These are phyloP conservation scores for Dorcus parallelipipedus DNA, from an alignment of 2,888 invertebrate species.

Conservation along the genomic window DNA sequence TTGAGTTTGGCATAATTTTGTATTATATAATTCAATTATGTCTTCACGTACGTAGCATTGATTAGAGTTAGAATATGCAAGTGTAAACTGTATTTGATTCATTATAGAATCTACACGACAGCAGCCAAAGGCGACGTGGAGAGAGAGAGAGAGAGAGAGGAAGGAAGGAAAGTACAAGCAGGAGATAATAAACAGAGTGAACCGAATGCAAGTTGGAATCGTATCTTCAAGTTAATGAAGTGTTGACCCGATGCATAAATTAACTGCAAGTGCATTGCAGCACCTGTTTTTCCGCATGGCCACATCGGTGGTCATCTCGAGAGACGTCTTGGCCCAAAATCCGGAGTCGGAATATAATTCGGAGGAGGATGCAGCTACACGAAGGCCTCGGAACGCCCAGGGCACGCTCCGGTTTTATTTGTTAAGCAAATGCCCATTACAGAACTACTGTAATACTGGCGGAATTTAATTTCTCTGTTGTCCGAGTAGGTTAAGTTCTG, in stretches of 20 bases:
- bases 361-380: neutral
- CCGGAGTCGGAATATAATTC: too few relatives aligned
- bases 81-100: too few relatives aligned
- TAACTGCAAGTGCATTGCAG: conserved; percentile 35
- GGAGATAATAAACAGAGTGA: too few relatives aligned
- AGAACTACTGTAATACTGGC: conserved; percentile 31
- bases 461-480: conserved; percentile 50
- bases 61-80: too few relatives aligned
- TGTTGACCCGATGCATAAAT: conserved; percentile 20
- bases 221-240: conserved; percentile 14
- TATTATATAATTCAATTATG: too few relatives aligned
- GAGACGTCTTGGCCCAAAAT: neutral
- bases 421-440: conserved; percentile 49
- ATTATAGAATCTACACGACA: too few relatives aligned
- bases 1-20: too few relatives aligned
- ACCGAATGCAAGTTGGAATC: neutral
- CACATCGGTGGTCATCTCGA: conserved; percentile 18
- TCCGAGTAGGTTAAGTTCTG: conserved; percentile 50
- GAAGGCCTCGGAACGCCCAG: conserved; percentile 1
- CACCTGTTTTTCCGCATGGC: conserved; percentile 34
- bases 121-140: too few relatives aligned
- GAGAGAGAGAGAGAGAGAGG: too few relatives aligned
- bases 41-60: too few relatives aligned
- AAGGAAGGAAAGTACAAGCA: too few relatives aligned
- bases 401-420: conserved; percentile 39